Evolutionary conservation across 1,140 invertebrate genomes (phyloP), one percentile per base, ranked within the genome.

Genomic region (Cotesia typhae): DNA sequence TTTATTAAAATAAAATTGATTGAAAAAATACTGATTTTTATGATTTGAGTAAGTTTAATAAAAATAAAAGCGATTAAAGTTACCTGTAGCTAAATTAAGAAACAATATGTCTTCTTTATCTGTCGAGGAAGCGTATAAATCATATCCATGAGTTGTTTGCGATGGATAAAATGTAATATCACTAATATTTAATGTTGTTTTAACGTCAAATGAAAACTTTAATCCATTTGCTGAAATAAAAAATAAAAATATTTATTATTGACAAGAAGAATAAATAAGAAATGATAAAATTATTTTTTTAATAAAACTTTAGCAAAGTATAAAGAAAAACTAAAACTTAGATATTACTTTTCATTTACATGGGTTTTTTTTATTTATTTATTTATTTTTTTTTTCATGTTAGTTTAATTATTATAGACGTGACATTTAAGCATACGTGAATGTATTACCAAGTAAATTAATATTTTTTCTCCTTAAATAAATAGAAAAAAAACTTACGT

Each of bases 141-240:
- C 93, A 79, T 94, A 95, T 70, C 92, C 92, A 77, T 93, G 92
- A 9, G 91, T 92, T 7, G 89, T 90, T 79, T 91, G 88, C 35
- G 93, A 93, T 3, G 93, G 92, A 82, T 93, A 93, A 81, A 95
- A 95, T 6, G 92, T 90, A 51, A 94, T 89, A 78, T 93, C 92
- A 74, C 92, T 93, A 71, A 95, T 91, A 78, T 92, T 92, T 28
- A 94, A 84, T 4, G 92, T 92, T 4, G 93, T 94, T 82, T 92
- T 93, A 17, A 94, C 92, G 79, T 94, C 93, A 84, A 94, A 94
- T 7, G 89, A 85, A 79, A 94, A 94, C 74, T 90, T 88, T 37
- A 94, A 78, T 61, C 92, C 92, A 74, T 84, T 87, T 53, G 90
- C 91, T 92, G 77, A 5, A 86, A 87, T 71, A 71, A 28, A 28